phyloP scores from a whole-genome alignment of 2,888 invertebrate species.

The Agrotis segetum region DNA sequence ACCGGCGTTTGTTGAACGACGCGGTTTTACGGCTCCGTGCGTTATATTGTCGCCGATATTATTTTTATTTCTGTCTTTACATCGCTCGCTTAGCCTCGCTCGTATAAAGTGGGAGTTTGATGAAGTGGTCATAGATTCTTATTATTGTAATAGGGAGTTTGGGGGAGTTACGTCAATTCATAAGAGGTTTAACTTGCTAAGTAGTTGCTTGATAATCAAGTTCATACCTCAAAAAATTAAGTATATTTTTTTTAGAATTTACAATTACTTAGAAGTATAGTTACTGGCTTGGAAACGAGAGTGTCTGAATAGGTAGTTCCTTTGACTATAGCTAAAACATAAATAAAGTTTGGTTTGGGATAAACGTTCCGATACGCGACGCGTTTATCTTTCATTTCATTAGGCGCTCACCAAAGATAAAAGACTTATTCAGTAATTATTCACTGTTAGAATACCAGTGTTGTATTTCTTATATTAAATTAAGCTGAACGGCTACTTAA shows the following conservation, averaged over 20 bases:
- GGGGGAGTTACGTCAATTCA: neutral
- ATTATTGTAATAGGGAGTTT: conserved; percentile 7
- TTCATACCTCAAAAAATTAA: neutral
- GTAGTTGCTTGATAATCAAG: neutral
- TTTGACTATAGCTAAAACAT: neutral
- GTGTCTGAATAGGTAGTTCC: neutral
- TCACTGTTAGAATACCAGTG: neutral
- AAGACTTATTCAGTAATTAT: conserved; percentile 12
- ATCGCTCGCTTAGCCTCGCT: conserved; percentile 40
- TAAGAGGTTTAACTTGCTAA: neutral
- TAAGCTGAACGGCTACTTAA: neutral
- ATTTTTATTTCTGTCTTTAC: conserved; percentile 71
- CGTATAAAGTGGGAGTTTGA: conserved; percentile 32
- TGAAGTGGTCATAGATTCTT: conserved; percentile 26
- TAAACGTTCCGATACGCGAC: neutral
- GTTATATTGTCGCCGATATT: conserved; percentile 76
- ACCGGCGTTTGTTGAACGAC: conserved; percentile 69
- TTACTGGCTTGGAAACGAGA: neutral
- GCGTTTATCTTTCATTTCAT: conserved; percentile 19
- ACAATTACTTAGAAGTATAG: neutral
- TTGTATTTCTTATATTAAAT: conserved; percentile 7
- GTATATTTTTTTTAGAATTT: neutral
- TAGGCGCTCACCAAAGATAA: conserved; percentile 12
- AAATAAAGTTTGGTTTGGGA: neutral
- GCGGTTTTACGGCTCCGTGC: conserved; percentile 77